A percentile compares a stretch with the other conserved stretches of the same genome.
Evolutionary conservation across 2,888 invertebrate species (phyloP).

Genomic region (Zygaena filipendulae): DNA sequence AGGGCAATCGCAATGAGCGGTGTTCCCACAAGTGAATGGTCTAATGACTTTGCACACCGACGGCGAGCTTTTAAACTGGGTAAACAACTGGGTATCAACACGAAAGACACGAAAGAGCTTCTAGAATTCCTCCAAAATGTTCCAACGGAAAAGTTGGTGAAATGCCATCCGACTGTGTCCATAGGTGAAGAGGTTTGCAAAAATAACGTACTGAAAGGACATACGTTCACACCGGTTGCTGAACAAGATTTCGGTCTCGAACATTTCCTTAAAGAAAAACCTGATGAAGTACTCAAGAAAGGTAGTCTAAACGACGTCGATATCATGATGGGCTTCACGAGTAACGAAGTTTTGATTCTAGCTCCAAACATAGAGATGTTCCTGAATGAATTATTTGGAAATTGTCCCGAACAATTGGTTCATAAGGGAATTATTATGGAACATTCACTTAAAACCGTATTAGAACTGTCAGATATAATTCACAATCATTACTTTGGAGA

Average conservation of each 20-base stretch:
- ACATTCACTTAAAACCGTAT: conserved; percentile 18
- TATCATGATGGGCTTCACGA: conserved; percentile 74
- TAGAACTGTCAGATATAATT: conserved; percentile 27
- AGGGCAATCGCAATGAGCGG: conserved; percentile 75
- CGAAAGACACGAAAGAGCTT: conserved; percentile 22
- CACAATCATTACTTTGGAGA: conserved; percentile 28
- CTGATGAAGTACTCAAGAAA: conserved; percentile 19
- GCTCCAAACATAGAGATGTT: neutral
- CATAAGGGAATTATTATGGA: conserved; percentile 24
- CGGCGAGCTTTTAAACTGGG: conserved; percentile 37
- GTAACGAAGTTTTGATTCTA: conserved; percentile 51
- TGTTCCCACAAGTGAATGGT: conserved; percentile 68
- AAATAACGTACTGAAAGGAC: conserved; percentile 59
- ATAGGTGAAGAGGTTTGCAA: conserved; percentile 13
- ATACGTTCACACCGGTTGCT: conserved; percentile 30
- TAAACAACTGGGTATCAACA: conserved; percentile 24
- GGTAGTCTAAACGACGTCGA: conserved; percentile 59
- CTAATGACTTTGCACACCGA: conserved; percentile 45
- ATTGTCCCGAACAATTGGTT: conserved; percentile 19
- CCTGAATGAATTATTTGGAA: too few relatives aligned
- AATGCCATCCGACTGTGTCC: conserved; percentile 20
- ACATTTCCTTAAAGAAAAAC: conserved; percentile 20
- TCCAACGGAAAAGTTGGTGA: conserved; percentile 24
- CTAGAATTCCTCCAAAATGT: conserved; percentile 26
- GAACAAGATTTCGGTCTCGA: conserved; percentile 23